These are phyloP conservation scores for Andricus grossulariae DNA, from an alignment of 1,140 invertebrate species.

Conservation along the genomic window DNA sequence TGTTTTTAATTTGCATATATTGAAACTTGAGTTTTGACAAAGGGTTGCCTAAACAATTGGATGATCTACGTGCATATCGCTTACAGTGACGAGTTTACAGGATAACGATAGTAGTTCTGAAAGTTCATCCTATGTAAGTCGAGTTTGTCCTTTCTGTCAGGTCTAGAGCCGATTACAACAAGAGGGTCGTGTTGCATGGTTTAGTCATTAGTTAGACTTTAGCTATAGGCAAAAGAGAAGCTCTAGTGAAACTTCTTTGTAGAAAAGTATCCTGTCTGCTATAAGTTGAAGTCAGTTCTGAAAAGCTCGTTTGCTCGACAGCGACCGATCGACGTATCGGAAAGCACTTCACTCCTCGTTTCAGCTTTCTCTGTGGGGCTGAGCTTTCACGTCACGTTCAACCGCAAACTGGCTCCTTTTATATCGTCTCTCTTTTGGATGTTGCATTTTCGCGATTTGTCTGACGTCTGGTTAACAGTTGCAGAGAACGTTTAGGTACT, in stretches of 20 bases:
- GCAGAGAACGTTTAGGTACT: conserved; percentile 1
- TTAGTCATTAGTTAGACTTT: conserved; percentile 2
- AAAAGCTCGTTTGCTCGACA: conserved; percentile 46
- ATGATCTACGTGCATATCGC: not conserved
- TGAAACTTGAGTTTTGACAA: no score
- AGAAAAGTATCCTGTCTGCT: conserved; percentile 1
- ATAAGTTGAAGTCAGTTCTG: conserved; percentile 32
- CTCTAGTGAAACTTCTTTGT: not conserved
- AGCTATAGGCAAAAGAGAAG: not conserved
- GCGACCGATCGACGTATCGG: conserved; percentile 49
- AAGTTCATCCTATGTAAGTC: not conserved
- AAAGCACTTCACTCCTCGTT: conserved; percentile 47
- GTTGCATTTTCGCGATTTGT: conserved; percentile 7
- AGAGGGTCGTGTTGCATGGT: not conserved
- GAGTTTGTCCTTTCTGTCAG: conserved; percentile 6
- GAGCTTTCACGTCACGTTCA: conserved; percentile 25
- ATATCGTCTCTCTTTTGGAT: not conserved
- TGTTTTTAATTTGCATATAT: no score
- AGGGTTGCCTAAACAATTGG: not conserved
- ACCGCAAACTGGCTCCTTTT: conserved; percentile 23
- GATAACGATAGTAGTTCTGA: not conserved
- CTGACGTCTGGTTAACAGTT: conserved; percentile 23
- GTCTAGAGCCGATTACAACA: not conserved
- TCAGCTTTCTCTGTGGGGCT: conserved; percentile 18
- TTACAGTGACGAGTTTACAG: not conserved